Base-by-base conservation (phyloP, 2,888 invertebrate species). In the Xylocampa areola region DNA sequence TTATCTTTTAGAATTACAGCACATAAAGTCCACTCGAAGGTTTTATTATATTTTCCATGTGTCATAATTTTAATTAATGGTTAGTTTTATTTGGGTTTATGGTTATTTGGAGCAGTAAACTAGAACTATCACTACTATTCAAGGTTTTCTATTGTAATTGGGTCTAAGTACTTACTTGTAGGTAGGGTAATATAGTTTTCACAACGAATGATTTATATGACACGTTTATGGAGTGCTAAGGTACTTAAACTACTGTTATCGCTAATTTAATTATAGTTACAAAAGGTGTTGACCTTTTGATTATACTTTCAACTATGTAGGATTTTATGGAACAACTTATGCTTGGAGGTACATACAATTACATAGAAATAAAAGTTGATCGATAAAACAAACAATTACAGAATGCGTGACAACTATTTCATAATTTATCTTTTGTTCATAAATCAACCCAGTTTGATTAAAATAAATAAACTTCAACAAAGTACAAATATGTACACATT, bases 181-280 rank as follows among this genome's bases (percentile, higher is more conserved):
- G n/a, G 8, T 36, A 33, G 23, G 21, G 7, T 32, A 49, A 49
- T 47, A 61, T 61, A 14, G 17, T 68, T 68, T 64, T 50, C 64
- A 44, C 16, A 50, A 60, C 36, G 7, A 53, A 59, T 64, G 65
- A 65, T 68, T 68, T 68, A 68, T 68, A 19, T 44, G 69, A 54
- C 65, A 50, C 14, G 13, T 64, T 68, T 51, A 68, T 66, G 32
- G 49, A 11, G 47, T 68, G 55, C 50, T 43, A 50, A 19, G 37
- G 14, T 62, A 67, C 35, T 67, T 55, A 67, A 55, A 62, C 43
- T 39, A 32, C 47, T 66, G 43, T 62, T 62, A 66, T 51, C 21
- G 55, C 14, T 39, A 23, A 62, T 57, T 62, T 66, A 47, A 55
- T 55, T 55, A 62, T 25, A 29, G 14, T 53, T 37, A n/a, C 33